phyloP scores from a whole-genome alignment of 2,797 vertebrate genomes.

The Darevskia mixta region DNA sequence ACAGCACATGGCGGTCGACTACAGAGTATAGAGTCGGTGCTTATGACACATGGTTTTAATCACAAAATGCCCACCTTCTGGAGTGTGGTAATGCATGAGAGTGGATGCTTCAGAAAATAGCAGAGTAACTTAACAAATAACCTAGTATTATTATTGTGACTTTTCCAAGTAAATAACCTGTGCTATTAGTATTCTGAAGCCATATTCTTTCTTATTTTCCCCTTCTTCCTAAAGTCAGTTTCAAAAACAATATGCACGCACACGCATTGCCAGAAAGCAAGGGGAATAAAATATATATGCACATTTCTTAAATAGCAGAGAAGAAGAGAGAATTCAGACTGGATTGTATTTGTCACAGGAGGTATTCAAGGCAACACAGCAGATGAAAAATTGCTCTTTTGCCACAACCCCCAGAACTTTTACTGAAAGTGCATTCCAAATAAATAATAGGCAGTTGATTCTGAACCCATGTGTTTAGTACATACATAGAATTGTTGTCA shows the following conservation, averaged over 20 bases:
- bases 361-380: background rate
- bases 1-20: background rate
- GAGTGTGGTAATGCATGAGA: background rate
- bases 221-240: background rate
- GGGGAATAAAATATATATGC: background rate
- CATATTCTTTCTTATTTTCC: background rate
- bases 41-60: conserved; percentile 53
- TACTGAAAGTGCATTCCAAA: background rate
- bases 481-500: background rate
- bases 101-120: conserved; percentile 20
- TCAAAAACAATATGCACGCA: conserved; percentile 8
- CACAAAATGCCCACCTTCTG: conserved; percentile 23
- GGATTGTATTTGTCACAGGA: background rate
- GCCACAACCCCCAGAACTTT: background rate
- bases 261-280: background rate
- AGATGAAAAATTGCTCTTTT: conserved; percentile 1
- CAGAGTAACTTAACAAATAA: background rate
- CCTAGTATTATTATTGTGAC: background rate
- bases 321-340: background rate
- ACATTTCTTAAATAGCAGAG: background rate
- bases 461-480: background rate
- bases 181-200: background rate
- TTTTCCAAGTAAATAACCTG: background rate
- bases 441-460: background rate
- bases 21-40: conserved; percentile 33